Evolutionary conservation across 2,888 invertebrate genomes (phyloP), one percentile per base, ranked within the genome.

Genomic region (Anarsia innoxiella): DNA sequence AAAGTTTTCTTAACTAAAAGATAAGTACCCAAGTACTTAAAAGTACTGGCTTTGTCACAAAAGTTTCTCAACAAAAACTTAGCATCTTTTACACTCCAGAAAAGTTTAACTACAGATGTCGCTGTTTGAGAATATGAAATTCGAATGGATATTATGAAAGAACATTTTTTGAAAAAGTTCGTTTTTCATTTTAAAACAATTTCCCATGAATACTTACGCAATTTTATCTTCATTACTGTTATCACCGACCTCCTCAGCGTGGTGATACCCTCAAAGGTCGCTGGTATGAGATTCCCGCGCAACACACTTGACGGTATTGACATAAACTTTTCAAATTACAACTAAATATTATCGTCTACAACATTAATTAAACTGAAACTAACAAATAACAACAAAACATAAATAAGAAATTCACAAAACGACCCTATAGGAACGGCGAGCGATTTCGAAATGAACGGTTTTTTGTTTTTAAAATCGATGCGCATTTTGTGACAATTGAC

Each of bases 171-270:
- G n/a, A n/a, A n/a, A n/a, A n/a, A n/a, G n/a, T n/a, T n/a, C n/a
- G n/a, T n/a, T n/a, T n/a, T n/a, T n/a, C n/a, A n/a, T n/a, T n/a
- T n/a, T n/a, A n/a, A n/a, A n/a, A n/a, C n/a, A n/a, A n/a, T n/a
- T n/a, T n/a, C n/a, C n/a, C n/a, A n/a, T n/a, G 23, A 23, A 31
- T 60, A 76, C 84, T 83, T 52, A 84, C 84, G 84, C 68, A 84
- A 62, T 70, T 83, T 83, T 58, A 84, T 84, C 73, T 84, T 84
- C 84, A 84, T 84, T 59, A 84, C 83, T 74, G 79, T 82, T 55
- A 84, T 84, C 68, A 83, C 80, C 49, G 84, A 83, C 57, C 66
- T 83, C 54, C 74, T 73, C 74, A 78, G 78, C 74, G 75, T 83
- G 80, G 61, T 68, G 66, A 69, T 61, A 72, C 71, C 60, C 52